Base-by-base conservation (phyloP, 1,140 invertebrate genomes). In the Drepana arcuata region DNA sequence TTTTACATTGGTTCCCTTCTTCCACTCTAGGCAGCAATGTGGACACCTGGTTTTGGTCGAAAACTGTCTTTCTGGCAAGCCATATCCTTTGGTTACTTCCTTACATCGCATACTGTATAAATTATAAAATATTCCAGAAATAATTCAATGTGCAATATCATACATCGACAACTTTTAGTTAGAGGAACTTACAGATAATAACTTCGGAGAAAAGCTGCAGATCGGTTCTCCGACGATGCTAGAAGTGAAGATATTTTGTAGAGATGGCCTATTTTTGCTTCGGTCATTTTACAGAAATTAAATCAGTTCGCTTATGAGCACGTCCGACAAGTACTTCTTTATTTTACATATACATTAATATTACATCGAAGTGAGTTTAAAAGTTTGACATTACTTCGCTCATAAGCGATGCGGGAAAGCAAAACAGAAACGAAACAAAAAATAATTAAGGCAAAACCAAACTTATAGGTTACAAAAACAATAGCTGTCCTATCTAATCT, bases 121-220 rank as follows among this genome's bases (percentile, higher is more conserved):
- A 6, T 6, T 34, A 24, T 25, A 23, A 18, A 15, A 32, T 14
- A n/a, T n/a, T n/a, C n/a, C n/a, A n/a, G n/a, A n/a, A n/a, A n/a
- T n/a, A n/a, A n/a, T n/a, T n/a, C n/a, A n/a, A n/a, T n/a, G n/a
- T n/a, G n/a, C n/a, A n/a, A n/a, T n/a, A n/a, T n/a, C n/a, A n/a
- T n/a, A n/a, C n/a, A n/a, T n/a, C n/a, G n/a, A n/a, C n/a, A n/a
- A n/a, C n/a, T n/a, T n/a, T n/a, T n/a, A n/a, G n/a, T n/a, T n/a
- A n/a, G n/a, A n/a, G n/a, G n/a, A n/a, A 62, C 69, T 52, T 62
- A 80, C 72, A 78, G 58, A 41, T 77, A 78, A 37, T 66, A 62
- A 63, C 77, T 81, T 56, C 50, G 55, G 1, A 81, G 31, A 34
- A 62, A 38, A 27, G 44, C 42, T 16, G 56, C 34, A 3, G 36